A percentile compares a stretch with the other conserved stretches of the same genome.
Conservation (phyloP, 1,140 invertebrate species). For the Charaxes varanes region DNA sequence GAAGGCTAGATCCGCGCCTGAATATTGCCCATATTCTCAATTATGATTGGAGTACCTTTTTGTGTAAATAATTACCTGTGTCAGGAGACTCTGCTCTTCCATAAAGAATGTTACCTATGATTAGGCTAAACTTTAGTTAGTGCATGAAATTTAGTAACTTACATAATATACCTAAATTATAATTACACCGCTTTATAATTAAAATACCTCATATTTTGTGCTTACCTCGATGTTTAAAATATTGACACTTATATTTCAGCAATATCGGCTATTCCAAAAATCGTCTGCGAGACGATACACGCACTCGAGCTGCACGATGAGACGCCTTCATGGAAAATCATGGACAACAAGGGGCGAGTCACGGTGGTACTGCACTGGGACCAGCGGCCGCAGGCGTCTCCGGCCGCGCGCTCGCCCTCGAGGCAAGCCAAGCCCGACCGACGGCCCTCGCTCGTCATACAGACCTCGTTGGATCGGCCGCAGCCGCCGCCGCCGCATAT, state of each 20-base stretch:
- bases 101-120: too few species aligned
- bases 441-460: slow-evolving; percentile 82
- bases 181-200: too few species aligned
- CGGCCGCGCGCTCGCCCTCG: slow-evolving; percentile 77
- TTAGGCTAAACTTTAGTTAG: too few species aligned
- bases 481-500: slow-evolving; percentile 83
- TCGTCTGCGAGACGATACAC: slow-evolving; percentile 96
- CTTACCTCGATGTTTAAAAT: too few species aligned
- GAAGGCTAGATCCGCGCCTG: too few species aligned
- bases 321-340: slow-evolving; percentile 96
- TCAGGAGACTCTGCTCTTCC: too few species aligned
- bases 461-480: slow-evolving; percentile 84
- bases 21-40: too few species aligned
- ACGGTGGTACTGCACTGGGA: slow-evolving; percentile 96
- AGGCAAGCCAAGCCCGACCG: slow-evolving; percentile 74
- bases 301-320: slow-evolving; percentile 95
- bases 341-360: slow-evolving; percentile 95
- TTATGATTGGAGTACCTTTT: too few species aligned
- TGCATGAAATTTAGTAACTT: too few species aligned
- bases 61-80: too few species aligned
- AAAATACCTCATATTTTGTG: too few species aligned
- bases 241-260: slow-evolving; percentile 81
- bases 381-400: slow-evolving; percentile 81
- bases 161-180: too few species aligned
- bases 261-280: slow-evolving; percentile 95